phyloP scores from a whole-genome alignment of 2,797 vertebrate genomes.

The Clangula hyemalis region DNA sequence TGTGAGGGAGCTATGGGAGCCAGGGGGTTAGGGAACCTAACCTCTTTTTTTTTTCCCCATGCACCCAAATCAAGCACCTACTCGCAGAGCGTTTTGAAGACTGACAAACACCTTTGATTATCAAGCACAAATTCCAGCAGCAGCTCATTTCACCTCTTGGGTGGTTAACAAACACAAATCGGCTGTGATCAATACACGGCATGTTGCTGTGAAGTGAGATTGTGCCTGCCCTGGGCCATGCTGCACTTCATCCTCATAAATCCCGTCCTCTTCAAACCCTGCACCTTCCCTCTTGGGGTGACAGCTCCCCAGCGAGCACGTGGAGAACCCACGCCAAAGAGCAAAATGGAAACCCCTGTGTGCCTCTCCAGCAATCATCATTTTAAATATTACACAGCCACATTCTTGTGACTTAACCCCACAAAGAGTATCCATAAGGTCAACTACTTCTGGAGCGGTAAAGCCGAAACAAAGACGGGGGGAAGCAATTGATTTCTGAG shows the following conservation, averaged over 20 bases:
- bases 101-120: conserved; percentile 20
- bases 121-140: background rate
- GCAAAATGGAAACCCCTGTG: background rate
- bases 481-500: conserved; percentile 5
- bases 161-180: background rate
- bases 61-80: background rate
- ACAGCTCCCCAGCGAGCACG: background rate
- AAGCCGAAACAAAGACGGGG: background rate
- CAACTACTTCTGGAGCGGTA: background rate
- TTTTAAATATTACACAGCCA: background rate
- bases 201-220: background rate
- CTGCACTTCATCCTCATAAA: background rate
- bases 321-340: background rate
- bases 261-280: background rate
- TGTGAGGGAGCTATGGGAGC: accelerated
- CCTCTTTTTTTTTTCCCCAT: background rate
- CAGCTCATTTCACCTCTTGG: background rate
- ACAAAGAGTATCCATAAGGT: background rate
- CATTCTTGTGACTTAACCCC: background rate
- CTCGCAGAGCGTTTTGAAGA: background rate
- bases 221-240: accelerated
- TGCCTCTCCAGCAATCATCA: background rate
- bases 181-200: background rate
- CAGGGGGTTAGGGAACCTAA: background rate
- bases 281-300: background rate